A percentile compares a stretch with the other conserved stretches of the same genome.
These are phyloP conservation scores for Tachuris rubrigastra DNA, from an alignment of 2,113 vertebrate genomes.

Conservation along the genomic window DNA sequence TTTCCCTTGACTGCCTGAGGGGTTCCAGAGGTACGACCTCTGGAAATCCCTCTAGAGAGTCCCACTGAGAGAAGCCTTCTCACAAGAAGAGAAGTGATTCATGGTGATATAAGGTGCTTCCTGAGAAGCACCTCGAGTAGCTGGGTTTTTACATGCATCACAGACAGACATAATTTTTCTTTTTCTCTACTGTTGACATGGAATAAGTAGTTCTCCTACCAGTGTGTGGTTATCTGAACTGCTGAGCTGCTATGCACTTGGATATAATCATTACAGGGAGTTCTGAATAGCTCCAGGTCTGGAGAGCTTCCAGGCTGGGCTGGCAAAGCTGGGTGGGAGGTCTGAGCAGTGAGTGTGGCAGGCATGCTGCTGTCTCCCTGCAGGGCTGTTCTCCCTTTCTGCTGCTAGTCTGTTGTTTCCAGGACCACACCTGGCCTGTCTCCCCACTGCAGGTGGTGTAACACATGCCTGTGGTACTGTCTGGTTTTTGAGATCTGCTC, in stretches of 20 bases:
- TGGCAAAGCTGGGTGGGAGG: neutral
- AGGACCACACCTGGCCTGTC: neutral
- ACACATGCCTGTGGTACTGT: neutral
- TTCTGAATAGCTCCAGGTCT: neutral
- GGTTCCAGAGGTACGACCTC: neutral
- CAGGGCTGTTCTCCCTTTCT: neutral
- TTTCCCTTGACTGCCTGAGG: neutral
- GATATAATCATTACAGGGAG: neutral
- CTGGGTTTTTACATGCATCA: neutral
- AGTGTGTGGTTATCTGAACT: neutral
- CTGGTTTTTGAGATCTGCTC: neutral
- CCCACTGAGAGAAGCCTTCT: neutral
- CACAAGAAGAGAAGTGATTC: neutral
- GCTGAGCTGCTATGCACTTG: neutral
- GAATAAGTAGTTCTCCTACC: neutral
- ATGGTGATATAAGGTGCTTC: neutral
- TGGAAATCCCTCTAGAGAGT: neutral
- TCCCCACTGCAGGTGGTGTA: neutral
- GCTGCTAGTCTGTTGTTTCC: neutral
- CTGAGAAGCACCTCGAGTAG: neutral
- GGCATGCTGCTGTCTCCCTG: neutral
- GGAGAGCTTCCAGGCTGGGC: neutral
- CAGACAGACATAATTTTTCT: neutral
- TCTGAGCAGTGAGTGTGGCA: neutral
- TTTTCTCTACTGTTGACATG: neutral